Conservation (phyloP, 2,113 vertebrate genomes). For the Delphinus delphis region DNA sequence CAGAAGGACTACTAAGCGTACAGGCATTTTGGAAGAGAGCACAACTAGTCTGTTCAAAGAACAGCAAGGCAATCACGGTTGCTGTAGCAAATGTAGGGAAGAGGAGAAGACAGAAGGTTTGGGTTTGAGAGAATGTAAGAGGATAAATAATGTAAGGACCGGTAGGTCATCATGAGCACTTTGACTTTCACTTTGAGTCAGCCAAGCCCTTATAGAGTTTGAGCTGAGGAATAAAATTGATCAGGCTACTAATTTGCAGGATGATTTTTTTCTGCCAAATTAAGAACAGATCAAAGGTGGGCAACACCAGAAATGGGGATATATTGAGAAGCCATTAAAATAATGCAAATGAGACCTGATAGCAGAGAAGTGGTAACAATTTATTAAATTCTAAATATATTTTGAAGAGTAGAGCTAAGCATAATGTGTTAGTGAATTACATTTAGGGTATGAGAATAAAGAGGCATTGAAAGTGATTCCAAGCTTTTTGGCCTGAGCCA, state of each 20-base stretch:
- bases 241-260: neutral
- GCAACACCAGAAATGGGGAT: neutral
- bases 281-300: neutral
- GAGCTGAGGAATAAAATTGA: neutral
- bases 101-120: fast-evolving
- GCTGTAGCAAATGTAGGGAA: neutral
- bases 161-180: neutral
- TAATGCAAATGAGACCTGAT: neutral
- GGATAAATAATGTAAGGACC: neutral
- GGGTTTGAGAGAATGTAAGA: neutral
- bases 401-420: neutral
- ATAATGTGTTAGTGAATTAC: neutral
- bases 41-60: neutral
- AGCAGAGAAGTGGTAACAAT: neutral
- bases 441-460: neutral
- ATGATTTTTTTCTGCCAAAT: neutral
- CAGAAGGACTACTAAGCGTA: neutral
- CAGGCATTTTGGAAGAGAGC: neutral
- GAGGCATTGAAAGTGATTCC: neutral
- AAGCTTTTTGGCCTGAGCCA: neutral
- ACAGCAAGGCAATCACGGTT: too few relatives aligned
- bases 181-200: neutral
- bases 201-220: neutral
- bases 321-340: neutral
- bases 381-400: neutral